phyloP scores from a whole-genome alignment of 35 echinoderm and acorn worm genomes.

The Eucidaris tribuloides region DNA sequence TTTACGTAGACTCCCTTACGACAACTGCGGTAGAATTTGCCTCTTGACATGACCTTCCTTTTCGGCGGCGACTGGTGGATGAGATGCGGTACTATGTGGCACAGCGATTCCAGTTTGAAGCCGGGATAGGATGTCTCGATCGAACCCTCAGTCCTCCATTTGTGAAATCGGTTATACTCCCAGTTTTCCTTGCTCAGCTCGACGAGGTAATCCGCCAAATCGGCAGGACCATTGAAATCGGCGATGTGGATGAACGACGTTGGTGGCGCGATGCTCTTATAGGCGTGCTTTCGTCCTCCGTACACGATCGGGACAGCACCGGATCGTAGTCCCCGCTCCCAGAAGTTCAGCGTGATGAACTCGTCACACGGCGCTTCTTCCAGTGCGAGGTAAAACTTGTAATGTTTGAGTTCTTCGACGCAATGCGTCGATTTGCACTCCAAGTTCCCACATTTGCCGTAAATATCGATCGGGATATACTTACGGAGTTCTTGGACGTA shows the following conservation, averaged over 20 bases:
- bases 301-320: slow-evolving; percentile 52
- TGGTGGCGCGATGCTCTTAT: slow-evolving; percentile 40
- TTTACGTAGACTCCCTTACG: slow-evolving; percentile 6
- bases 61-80: neutral
- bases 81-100: neutral
- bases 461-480: slow-evolving; percentile 45
- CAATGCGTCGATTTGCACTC: slow-evolving; percentile 27
- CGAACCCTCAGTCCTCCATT: neutral
- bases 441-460: slow-evolving; percentile 58
- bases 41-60: slow-evolving; percentile 5
- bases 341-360: slow-evolving; percentile 65
- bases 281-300: slow-evolving; percentile 35
- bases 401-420: neutral
- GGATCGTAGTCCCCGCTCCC: slow-evolving; percentile 27
- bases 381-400: slow-evolving; percentile 54
- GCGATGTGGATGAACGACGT: slow-evolving; percentile 49
- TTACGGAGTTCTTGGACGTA: slow-evolving; percentile 22
- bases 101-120: slow-evolving; percentile 5
- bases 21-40: slow-evolving; percentile 1
- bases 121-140: neutral
- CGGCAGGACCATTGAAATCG: slow-evolving; percentile 32
- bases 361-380: slow-evolving; percentile 65
- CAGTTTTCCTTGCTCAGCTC: slow-evolving; percentile 20
- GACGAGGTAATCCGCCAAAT: slow-evolving; percentile 31
- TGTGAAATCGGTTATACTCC: slow-evolving; percentile 31